Percentiles rank a stretch among this genome's conserved stretches.
Conservation (phyloP, 1,140 invertebrate genomes). For the Stegodyphus mimosarum region DNA sequence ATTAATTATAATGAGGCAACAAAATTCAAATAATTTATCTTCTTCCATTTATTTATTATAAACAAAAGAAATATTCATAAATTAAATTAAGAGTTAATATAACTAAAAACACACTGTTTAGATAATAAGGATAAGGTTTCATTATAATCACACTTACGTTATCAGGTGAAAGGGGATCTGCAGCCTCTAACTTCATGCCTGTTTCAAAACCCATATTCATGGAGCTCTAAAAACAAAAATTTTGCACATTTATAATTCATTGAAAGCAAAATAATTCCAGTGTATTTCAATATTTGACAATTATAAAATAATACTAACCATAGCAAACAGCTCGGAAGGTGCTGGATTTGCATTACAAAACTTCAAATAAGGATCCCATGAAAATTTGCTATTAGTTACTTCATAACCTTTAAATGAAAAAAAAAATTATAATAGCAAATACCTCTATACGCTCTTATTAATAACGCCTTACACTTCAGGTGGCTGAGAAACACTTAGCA, state of each 20-base stretch:
- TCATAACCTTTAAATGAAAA: constrained; percentile 40
- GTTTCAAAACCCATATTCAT: constrained; percentile 72
- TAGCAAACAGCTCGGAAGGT: constrained; percentile 65
- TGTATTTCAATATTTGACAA: background rate
- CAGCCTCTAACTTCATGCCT: constrained; percentile 79
- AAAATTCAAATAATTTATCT: no score
- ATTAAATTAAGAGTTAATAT: no score
- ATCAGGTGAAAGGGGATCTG: constrained; percentile 75
- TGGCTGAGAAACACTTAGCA: no score
- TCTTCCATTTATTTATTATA: no score
- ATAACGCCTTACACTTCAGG: no score
- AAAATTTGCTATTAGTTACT: constrained; percentile 62
- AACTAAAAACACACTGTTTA: no score
- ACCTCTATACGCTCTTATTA: no score
- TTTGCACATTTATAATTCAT: no score
- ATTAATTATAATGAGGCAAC: no score
- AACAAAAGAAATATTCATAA: no score
- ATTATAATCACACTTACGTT: constrained; percentile 23
- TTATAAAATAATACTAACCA: constrained; percentile 55
- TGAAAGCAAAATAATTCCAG: no score
- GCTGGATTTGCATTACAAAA: constrained; percentile 65
- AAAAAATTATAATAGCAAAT: background rate
- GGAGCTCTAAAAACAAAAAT: constrained; percentile 58
- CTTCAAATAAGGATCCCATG: constrained; percentile 67
- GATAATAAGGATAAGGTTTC: no score